Evolutionary conservation across 2,113 vertebrate species (phyloP).

Genomic region (Tragelaphus buxtoni): DNA sequence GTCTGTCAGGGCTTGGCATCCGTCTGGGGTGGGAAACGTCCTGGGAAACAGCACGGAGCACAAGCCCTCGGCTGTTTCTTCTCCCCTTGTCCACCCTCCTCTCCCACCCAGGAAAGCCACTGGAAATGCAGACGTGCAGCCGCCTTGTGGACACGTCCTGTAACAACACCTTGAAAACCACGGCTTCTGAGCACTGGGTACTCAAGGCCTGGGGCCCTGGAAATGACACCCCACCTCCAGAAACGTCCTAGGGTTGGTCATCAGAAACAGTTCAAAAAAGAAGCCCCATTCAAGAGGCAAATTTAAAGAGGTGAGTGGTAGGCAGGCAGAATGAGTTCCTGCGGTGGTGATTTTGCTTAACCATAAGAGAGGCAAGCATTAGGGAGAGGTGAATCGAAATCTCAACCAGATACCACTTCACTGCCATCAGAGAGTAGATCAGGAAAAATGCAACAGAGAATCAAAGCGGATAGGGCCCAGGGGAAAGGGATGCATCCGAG

Average conservation of each 20-base stretch:
- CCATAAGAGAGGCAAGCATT: neutral
- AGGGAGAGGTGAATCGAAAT: neutral
- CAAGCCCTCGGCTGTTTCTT: too few species aligned
- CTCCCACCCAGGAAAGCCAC: too few species aligned
- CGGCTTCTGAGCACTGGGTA: neutral
- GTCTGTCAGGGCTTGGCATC: too few species aligned
- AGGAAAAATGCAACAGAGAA: neutral
- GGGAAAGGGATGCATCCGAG: neutral
- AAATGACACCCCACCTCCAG: neutral
- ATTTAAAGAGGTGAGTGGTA: neutral
- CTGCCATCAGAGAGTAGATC: neutral
- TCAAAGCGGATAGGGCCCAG: accelerated
- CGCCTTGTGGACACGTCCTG: too few species aligned
- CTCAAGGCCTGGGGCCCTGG: neutral
- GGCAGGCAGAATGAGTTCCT: neutral
- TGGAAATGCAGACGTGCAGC: too few species aligned
- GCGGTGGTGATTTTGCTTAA: neutral
- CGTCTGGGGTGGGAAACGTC: too few species aligned
- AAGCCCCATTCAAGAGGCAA: neutral
- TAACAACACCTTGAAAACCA: too few species aligned
- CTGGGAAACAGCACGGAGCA: too few species aligned
- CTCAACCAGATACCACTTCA: neutral
- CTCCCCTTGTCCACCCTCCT: too few species aligned
- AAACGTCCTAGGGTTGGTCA: neutral
- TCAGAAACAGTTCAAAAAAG: neutral